Conservation (phyloP, 2,797 vertebrate species). For the Eospalax fontanierii region DNA sequence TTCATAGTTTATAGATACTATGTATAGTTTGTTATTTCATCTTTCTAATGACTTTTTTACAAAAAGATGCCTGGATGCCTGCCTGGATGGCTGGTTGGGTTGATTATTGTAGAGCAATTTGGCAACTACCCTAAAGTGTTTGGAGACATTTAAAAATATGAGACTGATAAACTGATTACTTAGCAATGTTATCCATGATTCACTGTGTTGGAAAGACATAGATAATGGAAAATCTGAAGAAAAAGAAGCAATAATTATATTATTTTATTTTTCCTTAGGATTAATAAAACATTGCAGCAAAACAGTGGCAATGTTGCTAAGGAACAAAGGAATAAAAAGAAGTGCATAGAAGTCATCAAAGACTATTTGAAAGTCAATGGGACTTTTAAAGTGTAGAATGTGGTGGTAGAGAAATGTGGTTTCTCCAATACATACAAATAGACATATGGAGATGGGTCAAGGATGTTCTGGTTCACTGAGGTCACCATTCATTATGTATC, state of each 20-base stretch:
- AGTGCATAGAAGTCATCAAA: neutral
- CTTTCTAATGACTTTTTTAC: neutral
- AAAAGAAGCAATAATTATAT: neutral
- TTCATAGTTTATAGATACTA: neutral
- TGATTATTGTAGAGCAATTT: constrained; percentile 6
- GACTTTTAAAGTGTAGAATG: neutral
- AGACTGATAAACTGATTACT: constrained; percentile 46
- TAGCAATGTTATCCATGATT: constrained; percentile 31
- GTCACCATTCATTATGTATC: constrained; percentile 31
- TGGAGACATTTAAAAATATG: neutral
- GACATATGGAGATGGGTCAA: constrained; percentile 1
- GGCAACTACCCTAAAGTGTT: neutral
- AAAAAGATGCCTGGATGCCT: neutral
- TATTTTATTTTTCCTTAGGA: constrained; percentile 29
- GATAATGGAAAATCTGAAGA: constrained; percentile 35
- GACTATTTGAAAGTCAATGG: constrained; percentile 45
- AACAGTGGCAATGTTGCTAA: neutral
- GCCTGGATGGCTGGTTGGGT: neutral
- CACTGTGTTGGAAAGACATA: neutral
- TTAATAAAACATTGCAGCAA: constrained; percentile 33
- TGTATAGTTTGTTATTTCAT: constrained; percentile 21
- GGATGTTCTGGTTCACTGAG: neutral
- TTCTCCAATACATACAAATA: constrained; percentile 41
- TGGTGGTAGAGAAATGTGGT: neutral
- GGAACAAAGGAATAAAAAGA: constrained; percentile 46